Percentiles rank a stretch among this genome's conserved stretches.
Evolutionary conservation across 1,140 invertebrate genomes (phyloP).

Genomic region (Lucilia sericata): DNA sequence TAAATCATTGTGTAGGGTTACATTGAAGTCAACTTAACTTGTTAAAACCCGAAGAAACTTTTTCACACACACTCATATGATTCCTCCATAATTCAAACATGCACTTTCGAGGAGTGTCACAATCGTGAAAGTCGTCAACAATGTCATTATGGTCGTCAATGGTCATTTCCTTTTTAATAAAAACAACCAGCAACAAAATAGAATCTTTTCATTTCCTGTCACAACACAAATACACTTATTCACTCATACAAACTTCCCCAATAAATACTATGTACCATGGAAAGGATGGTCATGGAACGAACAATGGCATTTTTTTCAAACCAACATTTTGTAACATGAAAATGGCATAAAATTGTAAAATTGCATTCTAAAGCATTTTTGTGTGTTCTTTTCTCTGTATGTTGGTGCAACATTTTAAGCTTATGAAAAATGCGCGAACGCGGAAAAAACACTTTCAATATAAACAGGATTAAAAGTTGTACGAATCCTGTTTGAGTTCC

Average conservation of each 20-base stretch:
- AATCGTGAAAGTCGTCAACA: background rate
- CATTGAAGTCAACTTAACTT: no score
- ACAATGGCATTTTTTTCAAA: background rate
- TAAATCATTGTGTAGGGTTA: no score
- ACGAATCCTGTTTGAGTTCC: background rate
- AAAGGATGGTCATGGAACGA: background rate
- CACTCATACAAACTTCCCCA: background rate
- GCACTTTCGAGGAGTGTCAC: background rate
- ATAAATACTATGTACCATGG: background rate
- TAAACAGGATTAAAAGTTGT: constrained; percentile 14
- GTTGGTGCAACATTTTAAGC: constrained; percentile 9
- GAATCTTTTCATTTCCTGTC: constrained; percentile 26
- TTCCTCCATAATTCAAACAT: background rate
- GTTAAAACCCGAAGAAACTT: no score
- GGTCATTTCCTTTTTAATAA: constrained; percentile 19
- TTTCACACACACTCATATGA: background rate
- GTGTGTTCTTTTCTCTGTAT: background rate
- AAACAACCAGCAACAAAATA: background rate
- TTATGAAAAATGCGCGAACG: background rate
- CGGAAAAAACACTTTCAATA: background rate
- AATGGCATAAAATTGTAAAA: constrained; percentile 15
- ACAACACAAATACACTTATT: background rate
- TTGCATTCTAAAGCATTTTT: background rate
- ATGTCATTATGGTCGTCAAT: constrained; percentile 13
- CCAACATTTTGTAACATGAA: constrained; percentile 5